Evolutionary conservation across 2,797 vertebrate species (phyloP).

Genomic region (Xerus rutilus): DNA sequence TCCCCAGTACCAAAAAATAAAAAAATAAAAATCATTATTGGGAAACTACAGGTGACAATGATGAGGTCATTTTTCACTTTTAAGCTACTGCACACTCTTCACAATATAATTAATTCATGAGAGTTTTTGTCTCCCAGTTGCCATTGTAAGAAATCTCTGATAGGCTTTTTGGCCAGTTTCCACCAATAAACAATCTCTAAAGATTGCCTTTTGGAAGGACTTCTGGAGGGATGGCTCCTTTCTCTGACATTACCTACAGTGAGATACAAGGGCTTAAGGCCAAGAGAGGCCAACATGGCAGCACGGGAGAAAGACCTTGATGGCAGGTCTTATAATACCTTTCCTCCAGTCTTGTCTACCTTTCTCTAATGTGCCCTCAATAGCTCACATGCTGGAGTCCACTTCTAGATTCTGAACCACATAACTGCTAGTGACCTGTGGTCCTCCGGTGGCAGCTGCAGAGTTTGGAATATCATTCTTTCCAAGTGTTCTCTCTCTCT

Average conservation of each 20-base stretch:
- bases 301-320: not conserved
- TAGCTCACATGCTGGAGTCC: not conserved
- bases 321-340: not conserved
- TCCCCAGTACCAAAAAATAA: too few relatives aligned
- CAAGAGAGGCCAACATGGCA: not conserved
- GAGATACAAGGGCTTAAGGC: not conserved
- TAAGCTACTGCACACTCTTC: not conserved
- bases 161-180: not conserved
- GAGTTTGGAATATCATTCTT: not conserved
- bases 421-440: not conserved
- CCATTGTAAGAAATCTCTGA: not conserved
- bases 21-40: not conserved
- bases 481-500: not conserved
- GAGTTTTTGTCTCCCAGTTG: not conserved
- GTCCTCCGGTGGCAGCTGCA: not conserved
- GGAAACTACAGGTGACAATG: not conserved
- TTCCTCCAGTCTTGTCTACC: not conserved
- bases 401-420: not conserved
- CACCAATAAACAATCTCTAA: not conserved
- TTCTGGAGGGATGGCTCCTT: not conserved
- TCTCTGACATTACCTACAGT: not conserved
- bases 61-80: not conserved
- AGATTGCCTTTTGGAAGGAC: not conserved
- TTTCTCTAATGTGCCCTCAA: fast-evolving
- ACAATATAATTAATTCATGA: not conserved